Base-by-base conservation (phyloP, 2,113 vertebrate genomes). In the Ailuropoda melanoleuca region DNA sequence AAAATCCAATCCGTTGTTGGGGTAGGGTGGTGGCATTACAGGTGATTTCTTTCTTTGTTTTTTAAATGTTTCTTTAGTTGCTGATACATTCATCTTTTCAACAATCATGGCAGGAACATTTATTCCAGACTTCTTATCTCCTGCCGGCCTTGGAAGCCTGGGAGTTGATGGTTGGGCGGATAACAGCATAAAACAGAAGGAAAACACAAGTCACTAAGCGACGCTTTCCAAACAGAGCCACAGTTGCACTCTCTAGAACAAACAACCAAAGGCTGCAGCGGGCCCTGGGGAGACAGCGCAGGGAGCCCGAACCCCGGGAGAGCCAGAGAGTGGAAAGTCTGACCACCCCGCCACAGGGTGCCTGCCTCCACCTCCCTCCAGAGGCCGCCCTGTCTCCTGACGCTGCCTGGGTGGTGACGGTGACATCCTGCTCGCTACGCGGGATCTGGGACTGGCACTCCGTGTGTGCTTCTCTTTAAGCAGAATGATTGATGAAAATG, bases 201-300 rank as follows among this genome's bases (percentile, higher is more conserved):
- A 95, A 96, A 98, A 98, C 92, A 96, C 74, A 84, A 88, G 97
- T 98, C 77, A 83, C 97, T 53, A 96, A 86, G 96, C 93, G 95
- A 96, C 92, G 3, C 39, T 75, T 82, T 96, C 87, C 93, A 95
- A 93, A 83, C 97, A 83, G 0, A 7, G 84, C n/a, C 6, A 50
- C 1, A 6, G 12, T 64, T 24, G 26, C 3, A 0, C 46, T 86
- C 34, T 2, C 83, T 53, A 80, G 93, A 77, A 50, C 74, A 58
- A 81, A 78, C 53, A 74, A 29, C 6, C 23, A 3, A 17, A 37
- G 64, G 68, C 26, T 1, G 5, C 37, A 4, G 13, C 18, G 5
- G 31, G 24, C 88, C 46, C 87, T 0, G 0, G 15, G 48, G 89
- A 92, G 64, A 37, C 4, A 6, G 23, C 0, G 9, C 64, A 4